Evolutionary conservation across 2,113 vertebrate species (phyloP), one percentile per base, ranked within the genome.

Genomic region (Channa argus): DNA sequence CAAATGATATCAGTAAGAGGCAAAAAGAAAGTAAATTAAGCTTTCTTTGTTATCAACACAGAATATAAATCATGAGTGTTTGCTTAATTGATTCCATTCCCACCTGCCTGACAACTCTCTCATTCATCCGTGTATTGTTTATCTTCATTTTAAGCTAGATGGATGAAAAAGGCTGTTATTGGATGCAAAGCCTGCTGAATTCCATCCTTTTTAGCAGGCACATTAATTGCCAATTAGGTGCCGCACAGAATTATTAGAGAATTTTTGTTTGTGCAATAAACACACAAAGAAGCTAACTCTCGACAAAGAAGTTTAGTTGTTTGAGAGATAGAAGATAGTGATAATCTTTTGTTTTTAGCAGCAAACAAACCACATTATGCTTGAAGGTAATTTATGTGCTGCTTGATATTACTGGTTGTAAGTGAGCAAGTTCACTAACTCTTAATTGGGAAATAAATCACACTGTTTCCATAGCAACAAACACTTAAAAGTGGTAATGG

Each of bases 391-490:
- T 91, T 91, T 84, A 88, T 85, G 62, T 86, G 82, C 74, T 13
- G 76, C 74, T 54, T 74, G 69, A 59, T 91, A 77, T 82, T 78
- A 87, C 66, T 59, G 54, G 53, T 70, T 58, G 63, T 79, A 80
- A 86, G 72, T 55, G 64, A 82, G 77, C 70, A 80, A 80, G 81
- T 87, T 87, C 75, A 82, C 71, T 62, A 76, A 88, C 74, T 87
- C 80, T 83, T 90, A 92, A 91, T 91, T 92, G 78, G 81, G 65
- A 87, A 86, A 91, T 89, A 89, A 92, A 90, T 92, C 88, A 91
- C 58, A 24, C 43, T 1, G 87, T 92, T 82, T 58, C 88, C 79
- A 63, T 83, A 24, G 84, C 61, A 86, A 90, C 84, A 55, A 58
- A 79, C 62, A 77, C 76, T 88, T 70, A 72, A 79, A 82, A 74